phyloP scores from a whole-genome alignment of 2,888 invertebrate genomes.

The Eristalis pertinax region DNA sequence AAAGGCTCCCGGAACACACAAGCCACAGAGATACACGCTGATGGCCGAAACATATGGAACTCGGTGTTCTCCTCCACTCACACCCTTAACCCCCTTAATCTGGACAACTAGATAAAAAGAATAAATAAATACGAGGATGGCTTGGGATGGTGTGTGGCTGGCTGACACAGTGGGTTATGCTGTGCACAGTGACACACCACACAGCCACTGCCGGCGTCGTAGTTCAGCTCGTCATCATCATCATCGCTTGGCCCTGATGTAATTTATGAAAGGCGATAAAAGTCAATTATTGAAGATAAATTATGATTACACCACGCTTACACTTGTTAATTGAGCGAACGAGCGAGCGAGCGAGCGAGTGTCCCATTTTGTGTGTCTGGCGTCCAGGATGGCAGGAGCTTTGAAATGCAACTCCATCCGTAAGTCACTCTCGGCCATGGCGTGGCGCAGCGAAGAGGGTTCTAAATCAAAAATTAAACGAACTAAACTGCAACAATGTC shows the following conservation, averaged over 20 bases:
- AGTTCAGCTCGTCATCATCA: conserved; percentile 34
- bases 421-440: no score
- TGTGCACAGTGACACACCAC: not conserved
- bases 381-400: no score
- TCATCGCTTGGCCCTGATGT: conserved; percentile 46
- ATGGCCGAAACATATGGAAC: conserved; percentile 33
- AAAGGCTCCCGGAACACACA: conserved; percentile 4
- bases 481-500: conserved; percentile 66
- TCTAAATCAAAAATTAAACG: conserved; percentile 64
- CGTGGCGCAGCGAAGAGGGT: not conserved
- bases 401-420: not conserved
- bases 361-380: no score
- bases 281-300: conserved; percentile 69
- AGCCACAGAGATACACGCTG: conserved; percentile 2
- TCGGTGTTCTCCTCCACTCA: not conserved
- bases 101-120: conserved; percentile 10
- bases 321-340: conserved; percentile 68
- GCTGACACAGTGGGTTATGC: conserved; percentile 1
- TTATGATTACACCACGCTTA: conserved; percentile 64
- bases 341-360: not conserved
- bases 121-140: conserved; percentile 1
- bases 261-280: conserved; percentile 69
- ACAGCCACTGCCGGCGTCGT: not conserved
- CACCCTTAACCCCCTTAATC: not conserved
- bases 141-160: not conserved